Evolutionary conservation across 2,113 vertebrate species (phyloP).

Genomic region (human (Homo sapiens)): GRCh38 chr20:61965501-61966000

Average conservation of each 20-base stretch:
- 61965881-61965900: too few species aligned
- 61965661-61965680: too few species aligned
- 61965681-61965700: not conserved
- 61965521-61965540: not conserved
- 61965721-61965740: not conserved
- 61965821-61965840: fast-evolving
- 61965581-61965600: too few species aligned
- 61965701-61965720: too few species aligned
- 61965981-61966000: not conserved
- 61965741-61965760: not conserved
- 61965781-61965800: too few species aligned
- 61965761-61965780: not conserved
- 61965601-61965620: not conserved
- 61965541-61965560: not conserved
- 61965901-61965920: too few species aligned
- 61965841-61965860: not conserved
- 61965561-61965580: too few species aligned
- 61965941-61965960: too few species aligned
- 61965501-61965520: not conserved
- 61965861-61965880: not conserved
- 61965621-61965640: too few species aligned
- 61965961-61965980: not conserved
- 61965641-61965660: not conserved
- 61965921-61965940: too few species aligned
- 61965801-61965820: not conserved